A percentile compares a stretch with the other conserved stretches of the same genome.
Conservation (phyloP, 1,140 invertebrate species). For the Caenorhabditis remanei region DNA sequence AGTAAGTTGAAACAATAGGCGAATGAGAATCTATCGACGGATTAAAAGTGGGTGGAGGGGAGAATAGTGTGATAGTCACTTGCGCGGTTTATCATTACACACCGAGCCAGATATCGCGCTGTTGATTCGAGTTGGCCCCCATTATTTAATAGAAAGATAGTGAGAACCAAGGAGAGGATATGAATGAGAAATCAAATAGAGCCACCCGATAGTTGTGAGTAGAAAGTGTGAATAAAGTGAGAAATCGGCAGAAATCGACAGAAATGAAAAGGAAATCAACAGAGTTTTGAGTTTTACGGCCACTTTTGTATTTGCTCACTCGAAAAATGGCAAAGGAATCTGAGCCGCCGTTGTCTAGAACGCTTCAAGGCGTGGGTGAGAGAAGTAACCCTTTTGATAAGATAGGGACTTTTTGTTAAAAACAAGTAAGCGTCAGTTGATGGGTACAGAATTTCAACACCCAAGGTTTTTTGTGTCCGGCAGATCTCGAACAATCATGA, state of each 20-base stretch:
- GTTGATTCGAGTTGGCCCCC: slow-evolving; percentile 15
- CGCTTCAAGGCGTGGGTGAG: slow-evolving; percentile 3
- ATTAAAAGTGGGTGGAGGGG: slow-evolving; percentile 52
- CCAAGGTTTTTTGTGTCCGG: too few species aligned
- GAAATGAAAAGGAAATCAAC: neutral
- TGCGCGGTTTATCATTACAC: slow-evolving; percentile 52
- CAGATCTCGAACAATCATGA: slow-evolving; percentile 19
- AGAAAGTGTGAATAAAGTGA: neutral
- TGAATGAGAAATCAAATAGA: slow-evolving; percentile 43
- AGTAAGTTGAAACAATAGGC: slow-evolving; percentile 43
- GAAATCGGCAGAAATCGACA: neutral
- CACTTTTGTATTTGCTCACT: slow-evolving; percentile 35
- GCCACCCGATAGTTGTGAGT: neutral
- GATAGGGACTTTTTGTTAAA: slow-evolving; percentile 14
- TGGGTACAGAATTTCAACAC: slow-evolving; percentile 4
- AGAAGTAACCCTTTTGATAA: neutral
- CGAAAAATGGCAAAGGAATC: neutral
- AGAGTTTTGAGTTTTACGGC: neutral
- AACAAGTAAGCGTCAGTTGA: slow-evolving; percentile 35
- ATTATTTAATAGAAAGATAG: slow-evolving; percentile 35
- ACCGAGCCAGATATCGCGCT: slow-evolving; percentile 51
- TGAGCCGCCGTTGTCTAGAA: neutral
- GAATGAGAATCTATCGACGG: slow-evolving; percentile 3
- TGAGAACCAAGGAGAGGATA: slow-evolving; percentile 23
- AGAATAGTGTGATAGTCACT: slow-evolving; percentile 45